Conservation (phyloP, 2,888 invertebrate genomes). For the Steinernema carpocapsae region DNA sequence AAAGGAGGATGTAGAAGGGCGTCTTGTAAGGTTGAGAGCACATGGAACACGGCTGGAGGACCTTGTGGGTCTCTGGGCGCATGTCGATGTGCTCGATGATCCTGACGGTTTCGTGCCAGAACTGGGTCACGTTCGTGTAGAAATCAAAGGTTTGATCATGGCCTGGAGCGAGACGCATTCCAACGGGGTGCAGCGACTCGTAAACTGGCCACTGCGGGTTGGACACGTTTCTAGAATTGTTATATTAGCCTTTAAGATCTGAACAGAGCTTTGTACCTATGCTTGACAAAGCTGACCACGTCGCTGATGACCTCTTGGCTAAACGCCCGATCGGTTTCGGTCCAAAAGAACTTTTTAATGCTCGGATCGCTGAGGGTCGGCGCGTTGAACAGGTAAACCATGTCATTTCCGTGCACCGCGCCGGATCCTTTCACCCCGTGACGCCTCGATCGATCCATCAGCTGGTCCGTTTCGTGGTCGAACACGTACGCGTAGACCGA, state of each 20-base stretch:
- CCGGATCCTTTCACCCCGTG: constrained; percentile 40
- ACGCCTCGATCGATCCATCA: constrained; percentile 5
- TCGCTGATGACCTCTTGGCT: neutral
- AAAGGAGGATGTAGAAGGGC: constrained; percentile 28
- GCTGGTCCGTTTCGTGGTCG: constrained; percentile 36
- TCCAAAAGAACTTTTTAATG: constrained; percentile 22
- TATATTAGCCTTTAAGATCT: neutral
- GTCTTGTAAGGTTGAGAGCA: constrained; percentile 28
- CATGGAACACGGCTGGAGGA: constrained; percentile 29
- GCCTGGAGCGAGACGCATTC: constrained; percentile 16
- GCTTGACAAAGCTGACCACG: constrained; percentile 9
- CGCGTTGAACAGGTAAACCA: constrained; percentile 70
- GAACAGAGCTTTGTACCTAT: neutral
- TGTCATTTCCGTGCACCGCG: constrained; percentile 44
- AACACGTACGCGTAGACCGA: constrained; percentile 40
- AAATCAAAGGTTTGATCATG: constrained; percentile 7
- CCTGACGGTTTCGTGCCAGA: constrained; percentile 31
- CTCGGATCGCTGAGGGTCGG: constrained; percentile 40
- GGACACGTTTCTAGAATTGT: constrained; percentile 15
- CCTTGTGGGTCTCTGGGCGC: constrained; percentile 6
- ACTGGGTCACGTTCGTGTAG: constrained; percentile 26
- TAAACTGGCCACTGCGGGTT: constrained; percentile 6
- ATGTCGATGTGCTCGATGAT: constrained; percentile 35
- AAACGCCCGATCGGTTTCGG: constrained; percentile 1
- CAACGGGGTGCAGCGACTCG: neutral